Base-by-base conservation (phyloP, 2,113 vertebrate genomes). In the Cygnus buccinator region DNA sequence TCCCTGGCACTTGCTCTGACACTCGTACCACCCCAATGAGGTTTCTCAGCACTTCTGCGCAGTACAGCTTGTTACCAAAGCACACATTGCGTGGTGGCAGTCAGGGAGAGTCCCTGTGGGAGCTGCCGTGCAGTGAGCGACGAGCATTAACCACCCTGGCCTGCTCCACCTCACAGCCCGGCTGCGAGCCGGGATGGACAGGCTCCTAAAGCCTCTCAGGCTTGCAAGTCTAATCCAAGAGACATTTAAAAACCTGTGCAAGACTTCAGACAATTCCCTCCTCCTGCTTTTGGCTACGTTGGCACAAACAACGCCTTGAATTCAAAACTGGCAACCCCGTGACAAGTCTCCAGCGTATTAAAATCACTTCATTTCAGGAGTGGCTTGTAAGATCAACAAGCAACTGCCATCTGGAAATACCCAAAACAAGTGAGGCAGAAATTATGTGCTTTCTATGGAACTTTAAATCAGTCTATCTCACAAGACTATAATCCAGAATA, bases 241-340 rank as follows among this genome's bases (percentile, higher is more conserved):
- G 44, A 46, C 23, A 29, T 37, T n/a, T 52, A 28, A 91, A 83
- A 46, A 58, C 17, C 66, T 61, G 12, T 44, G 46, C 18, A 18
- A 91, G 67, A 55, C 67, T 93, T 87, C 71, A 10, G 3, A 74
- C 13, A 80, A 71, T 35, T 87, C 63, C 55, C 67, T 88, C 37
- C 63, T 73, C 37, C 59, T 73, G 54, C 62, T 85, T 93, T 46
- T 80, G 87, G 62, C 52, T 82, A 48, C 0, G 0, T 11, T 66
- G 74, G 62, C 78, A 94, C 93, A 94, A 96, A 90, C n/a, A 87
- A 76, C 79, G 31, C 55, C 59, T 54, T 70, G 39, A 82, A 80
- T 13, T 79, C 31, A 54, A 90, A 94, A 76, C 50, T 70, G 76
- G 78, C 67, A 93, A 77, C 71, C 67, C 31, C 5, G 1, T 77